Evolutionary conservation across 2,113 vertebrate species (phyloP).

Genomic region (Ivindomyrus marchei): DNA sequence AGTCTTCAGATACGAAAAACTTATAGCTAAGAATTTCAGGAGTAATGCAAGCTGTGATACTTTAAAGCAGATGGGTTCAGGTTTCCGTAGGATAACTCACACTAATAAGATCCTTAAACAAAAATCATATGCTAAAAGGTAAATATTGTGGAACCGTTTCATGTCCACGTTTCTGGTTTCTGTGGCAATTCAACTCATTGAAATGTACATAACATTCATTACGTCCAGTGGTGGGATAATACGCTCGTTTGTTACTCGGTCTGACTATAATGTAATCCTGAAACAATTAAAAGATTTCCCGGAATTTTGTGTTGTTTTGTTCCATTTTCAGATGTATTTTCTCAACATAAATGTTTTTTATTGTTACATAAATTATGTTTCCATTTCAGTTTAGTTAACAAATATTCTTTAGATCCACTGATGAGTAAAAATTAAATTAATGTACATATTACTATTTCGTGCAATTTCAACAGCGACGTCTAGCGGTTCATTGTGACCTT

Average conservation of each 20-base stretch:
- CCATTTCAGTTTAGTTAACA: neutral
- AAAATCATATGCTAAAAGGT: neutral
- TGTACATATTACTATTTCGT: neutral
- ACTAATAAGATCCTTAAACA: neutral
- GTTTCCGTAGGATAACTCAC: neutral
- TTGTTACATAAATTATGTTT: neutral
- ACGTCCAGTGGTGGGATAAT: neutral
- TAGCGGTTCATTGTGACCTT: neutral
- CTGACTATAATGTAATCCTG: neutral
- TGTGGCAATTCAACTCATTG: neutral
- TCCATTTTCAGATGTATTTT: neutral
- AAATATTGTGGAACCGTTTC: neutral
- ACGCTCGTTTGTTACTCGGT: neutral
- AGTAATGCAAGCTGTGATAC: neutral
- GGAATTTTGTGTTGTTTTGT: neutral
- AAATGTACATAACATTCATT: neutral
- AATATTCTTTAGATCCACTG: neutral
- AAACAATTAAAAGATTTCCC: neutral
- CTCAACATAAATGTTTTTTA: neutral
- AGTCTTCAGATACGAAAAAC: neutral
- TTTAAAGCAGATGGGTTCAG: neutral
- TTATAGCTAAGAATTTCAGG: neutral
- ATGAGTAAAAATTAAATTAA: neutral
- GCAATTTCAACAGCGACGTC: neutral
- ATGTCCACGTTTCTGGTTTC: neutral